Conservation (phyloP, 2,888 invertebrate genomes). For the Lysandra coridon region DNA sequence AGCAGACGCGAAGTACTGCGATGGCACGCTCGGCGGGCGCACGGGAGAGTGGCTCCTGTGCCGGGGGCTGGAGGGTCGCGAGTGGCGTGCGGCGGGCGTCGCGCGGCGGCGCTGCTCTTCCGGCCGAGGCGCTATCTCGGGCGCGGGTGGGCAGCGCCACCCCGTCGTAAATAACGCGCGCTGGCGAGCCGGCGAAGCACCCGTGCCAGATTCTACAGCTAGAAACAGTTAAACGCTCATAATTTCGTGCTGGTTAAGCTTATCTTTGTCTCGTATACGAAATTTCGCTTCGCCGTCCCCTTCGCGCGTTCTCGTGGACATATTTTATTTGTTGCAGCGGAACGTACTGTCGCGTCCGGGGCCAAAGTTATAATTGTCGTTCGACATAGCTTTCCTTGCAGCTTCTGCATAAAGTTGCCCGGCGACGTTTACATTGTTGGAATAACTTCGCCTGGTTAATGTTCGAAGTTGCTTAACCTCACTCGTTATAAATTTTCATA, state of each 20-base stretch:
- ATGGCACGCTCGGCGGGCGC: constrained; percentile 49
- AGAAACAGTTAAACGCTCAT: constrained; percentile 81
- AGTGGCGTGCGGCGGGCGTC: constrained; percentile 45
- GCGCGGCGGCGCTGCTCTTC: constrained; percentile 65
- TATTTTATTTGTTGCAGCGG: constrained; percentile 77
- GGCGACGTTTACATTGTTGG: constrained; percentile 70
- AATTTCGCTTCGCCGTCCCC: constrained; percentile 72
- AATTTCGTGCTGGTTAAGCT: constrained; percentile 81
- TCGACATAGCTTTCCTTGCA: constrained; percentile 77
- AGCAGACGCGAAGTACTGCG: constrained; percentile 67
- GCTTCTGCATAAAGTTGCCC: constrained; percentile 73
- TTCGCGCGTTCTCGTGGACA: constrained; percentile 73
- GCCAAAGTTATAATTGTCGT: constrained; percentile 79
- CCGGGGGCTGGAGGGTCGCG: constrained; percentile 46
- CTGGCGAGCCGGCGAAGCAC: constrained; percentile 80
- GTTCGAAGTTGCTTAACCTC: constrained; percentile 60
- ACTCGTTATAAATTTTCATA: constrained; percentile 41
- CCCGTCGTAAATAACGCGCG: constrained; percentile 79
- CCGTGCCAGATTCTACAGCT: constrained; percentile 80
- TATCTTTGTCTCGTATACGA: constrained; percentile 80
- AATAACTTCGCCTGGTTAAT: constrained; percentile 73
- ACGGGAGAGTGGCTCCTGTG: constrained; percentile 44
- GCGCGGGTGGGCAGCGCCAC: constrained; percentile 60
- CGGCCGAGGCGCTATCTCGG: constrained; percentile 78
- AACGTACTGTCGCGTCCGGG: constrained; percentile 69